phyloP scores from a whole-genome alignment of 2,888 invertebrate genomes.

The Quadroppia sp. region DNA sequence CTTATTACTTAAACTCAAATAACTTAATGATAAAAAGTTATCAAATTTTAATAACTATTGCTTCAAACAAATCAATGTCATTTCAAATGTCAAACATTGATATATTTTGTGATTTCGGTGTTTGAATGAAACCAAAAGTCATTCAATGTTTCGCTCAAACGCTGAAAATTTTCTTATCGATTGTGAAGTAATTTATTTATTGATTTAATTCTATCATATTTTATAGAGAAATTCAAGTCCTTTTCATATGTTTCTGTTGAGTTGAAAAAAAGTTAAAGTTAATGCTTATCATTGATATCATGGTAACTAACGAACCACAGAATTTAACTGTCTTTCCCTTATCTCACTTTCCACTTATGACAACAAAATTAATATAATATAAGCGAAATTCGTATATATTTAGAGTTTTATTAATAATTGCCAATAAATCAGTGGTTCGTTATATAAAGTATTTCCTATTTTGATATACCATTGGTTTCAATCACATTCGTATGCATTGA shows the following conservation, averaged over 20 bases:
- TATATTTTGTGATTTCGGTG: neutral
- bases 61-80: neutral
- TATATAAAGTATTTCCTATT: too few relatives aligned
- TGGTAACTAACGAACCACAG: neutral
- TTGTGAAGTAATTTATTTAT: too few relatives aligned
- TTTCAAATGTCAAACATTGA: neutral
- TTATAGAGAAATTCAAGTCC: too few relatives aligned
- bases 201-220: too few relatives aligned
- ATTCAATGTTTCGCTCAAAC: neutral
- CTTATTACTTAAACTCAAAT: neutral
- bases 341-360: neutral
- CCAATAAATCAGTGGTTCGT: too few relatives aligned
- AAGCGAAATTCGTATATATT: neutral
- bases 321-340: neutral
- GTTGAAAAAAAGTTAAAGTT: neutral
- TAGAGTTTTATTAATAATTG: neutral
- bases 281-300: constrained; percentile 15
- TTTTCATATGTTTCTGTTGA: neutral
- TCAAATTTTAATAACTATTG: constrained; percentile 5
- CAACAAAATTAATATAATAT: neutral
- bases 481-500: neutral
- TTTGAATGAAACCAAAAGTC: neutral
- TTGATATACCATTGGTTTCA: neutral
- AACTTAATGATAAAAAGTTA: neutral
- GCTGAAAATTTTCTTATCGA: neutral